Conservation (phyloP, 2,113 vertebrate species). For the Elaphurus davidianus region DNA sequence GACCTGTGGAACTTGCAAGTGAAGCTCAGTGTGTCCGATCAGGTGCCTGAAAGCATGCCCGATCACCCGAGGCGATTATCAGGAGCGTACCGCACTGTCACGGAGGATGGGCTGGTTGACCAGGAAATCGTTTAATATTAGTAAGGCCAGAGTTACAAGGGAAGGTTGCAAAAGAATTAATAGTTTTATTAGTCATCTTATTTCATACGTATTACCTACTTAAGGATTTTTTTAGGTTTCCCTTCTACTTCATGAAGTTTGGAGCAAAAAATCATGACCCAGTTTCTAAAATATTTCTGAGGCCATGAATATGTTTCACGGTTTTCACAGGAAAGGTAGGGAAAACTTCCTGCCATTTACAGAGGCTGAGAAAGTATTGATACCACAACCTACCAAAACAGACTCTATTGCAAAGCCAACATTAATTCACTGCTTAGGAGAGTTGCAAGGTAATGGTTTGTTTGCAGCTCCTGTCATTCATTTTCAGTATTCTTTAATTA, state of each 20-base stretch:
- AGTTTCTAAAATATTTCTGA: neutral
- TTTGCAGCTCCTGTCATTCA: neutral
- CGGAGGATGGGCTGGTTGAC: neutral
- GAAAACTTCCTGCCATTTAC: neutral
- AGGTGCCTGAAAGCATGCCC: rapidly evolving
- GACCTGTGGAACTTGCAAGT: neutral
- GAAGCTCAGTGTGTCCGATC: neutral
- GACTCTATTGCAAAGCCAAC: neutral
- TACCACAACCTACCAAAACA: neutral
- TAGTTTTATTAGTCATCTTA: neutral
- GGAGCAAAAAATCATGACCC: neutral
- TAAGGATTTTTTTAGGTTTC: neutral
- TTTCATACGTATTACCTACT: neutral
- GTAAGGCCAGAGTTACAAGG: neutral
- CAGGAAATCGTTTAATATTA: neutral
- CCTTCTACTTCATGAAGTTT: neutral
- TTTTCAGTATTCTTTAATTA: neutral
- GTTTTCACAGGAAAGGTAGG: neutral
- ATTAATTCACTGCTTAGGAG: neutral
- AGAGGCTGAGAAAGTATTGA: neutral
- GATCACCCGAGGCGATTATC: rapidly evolving
- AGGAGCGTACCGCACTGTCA: rapidly evolving
- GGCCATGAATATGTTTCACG: neutral
- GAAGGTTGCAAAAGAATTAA: neutral
- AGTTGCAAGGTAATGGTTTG: neutral